Evolutionary conservation across 2,113 vertebrate genomes (phyloP), one percentile per base, ranked within the genome.

Genomic region (Motacilla alba): DNA sequence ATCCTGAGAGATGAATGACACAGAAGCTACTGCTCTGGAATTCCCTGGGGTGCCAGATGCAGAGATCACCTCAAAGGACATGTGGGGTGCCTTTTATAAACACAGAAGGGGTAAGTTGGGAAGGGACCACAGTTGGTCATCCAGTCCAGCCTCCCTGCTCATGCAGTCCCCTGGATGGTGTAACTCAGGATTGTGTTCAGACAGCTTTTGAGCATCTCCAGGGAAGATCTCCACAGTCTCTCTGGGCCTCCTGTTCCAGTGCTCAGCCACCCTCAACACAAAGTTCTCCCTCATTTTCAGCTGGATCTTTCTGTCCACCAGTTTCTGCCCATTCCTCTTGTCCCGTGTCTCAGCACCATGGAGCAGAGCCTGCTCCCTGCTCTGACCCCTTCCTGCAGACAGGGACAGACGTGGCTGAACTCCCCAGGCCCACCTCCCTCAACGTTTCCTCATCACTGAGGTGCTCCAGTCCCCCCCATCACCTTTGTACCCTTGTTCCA

Each of bases 131-230:
- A 5, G n/a, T 0, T 39, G 11, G 6, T 69, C 21, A 33, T 23
- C n/a, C 27, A 41, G 12, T 62, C 21, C 41, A 62, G 33, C 21
- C n/a, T 55, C 21, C 8, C 30, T 83, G 63, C 47, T 62, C 47
- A 8, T 0, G 0, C 46, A 46, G 6, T 30, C 9, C 28, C 39
- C 62, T 46, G 30, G n/a, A 68, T 24, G 0, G 0, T 0, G 1
- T 59, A 11, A 22, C 30, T 35, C 11, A 62, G n/a, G 28, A 18
- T 31, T 60, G 53, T 53, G 30, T 18, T 62, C 39, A 68, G 30
- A 18, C 17, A 28, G 30, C 17, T 47, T 55, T 43, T 62, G 79
- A 35, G 15, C 11, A 43, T 43, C 30, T 55, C 15, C 17, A 35
- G 30, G 63, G 30, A 22, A 55, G 47, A 55, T 22, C 21, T 83